Percentiles rank a stretch among this genome's conserved stretches.
Conservation (phyloP, 1,140 invertebrate species). For the Cephus cinctus region DNA sequence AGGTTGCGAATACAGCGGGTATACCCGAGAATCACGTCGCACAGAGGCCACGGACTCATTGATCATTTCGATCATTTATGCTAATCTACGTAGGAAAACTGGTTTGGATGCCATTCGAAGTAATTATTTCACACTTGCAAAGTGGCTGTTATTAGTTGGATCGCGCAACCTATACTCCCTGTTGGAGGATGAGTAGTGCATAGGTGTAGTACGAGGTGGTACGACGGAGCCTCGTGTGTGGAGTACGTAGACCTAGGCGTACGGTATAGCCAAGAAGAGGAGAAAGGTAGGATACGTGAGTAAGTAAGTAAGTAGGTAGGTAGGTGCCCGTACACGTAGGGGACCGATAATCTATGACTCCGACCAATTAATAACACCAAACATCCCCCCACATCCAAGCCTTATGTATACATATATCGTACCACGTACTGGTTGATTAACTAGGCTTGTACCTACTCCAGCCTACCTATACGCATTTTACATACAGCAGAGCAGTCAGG, state of each 20-base stretch:
- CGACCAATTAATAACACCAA: constrained; percentile 26
- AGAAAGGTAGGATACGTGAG: too few species aligned
- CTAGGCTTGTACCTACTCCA: constrained; percentile 16
- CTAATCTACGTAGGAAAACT: constrained; percentile 40
- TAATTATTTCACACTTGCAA: constrained; percentile 52
- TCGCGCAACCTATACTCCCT: background rate
- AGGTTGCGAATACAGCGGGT: too few species aligned
- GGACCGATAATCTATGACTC: constrained; percentile 21
- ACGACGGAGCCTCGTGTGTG: too few species aligned
- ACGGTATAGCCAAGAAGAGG: too few species aligned
- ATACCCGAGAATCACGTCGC: constrained; percentile 29
- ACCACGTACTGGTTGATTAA: constrained; percentile 14
- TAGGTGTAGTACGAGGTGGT: too few species aligned
- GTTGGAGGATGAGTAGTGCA: background rate
- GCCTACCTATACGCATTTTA: too few species aligned
- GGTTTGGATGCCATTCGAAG: constrained; percentile 40
- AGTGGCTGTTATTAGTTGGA: constrained; percentile 41
- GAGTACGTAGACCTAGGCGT: too few species aligned
- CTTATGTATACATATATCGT: constrained; percentile 2
- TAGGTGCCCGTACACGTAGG: constrained; percentile 3
- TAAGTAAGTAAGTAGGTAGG: too few species aligned
- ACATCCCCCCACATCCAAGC: constrained; percentile 7
- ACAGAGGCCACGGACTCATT: constrained; percentile 29
- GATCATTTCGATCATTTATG: constrained; percentile 51
- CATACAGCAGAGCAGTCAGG: too few species aligned